Evolutionary conservation across 2,888 invertebrate species (phyloP).

Genomic region (Thera britannica): DNA sequence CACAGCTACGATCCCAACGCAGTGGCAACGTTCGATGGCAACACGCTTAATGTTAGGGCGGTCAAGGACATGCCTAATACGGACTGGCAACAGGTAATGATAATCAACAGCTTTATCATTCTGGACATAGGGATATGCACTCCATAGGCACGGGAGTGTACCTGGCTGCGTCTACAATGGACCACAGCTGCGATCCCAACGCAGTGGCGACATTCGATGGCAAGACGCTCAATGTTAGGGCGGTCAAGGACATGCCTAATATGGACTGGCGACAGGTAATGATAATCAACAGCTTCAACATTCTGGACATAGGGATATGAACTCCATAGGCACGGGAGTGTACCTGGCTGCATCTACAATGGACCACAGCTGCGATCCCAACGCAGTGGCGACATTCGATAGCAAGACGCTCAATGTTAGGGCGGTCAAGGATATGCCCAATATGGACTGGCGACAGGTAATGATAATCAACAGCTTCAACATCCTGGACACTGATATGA

Average conservation of each 20-base stretch:
- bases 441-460: conserved; percentile 89
- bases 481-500: conserved; percentile 93
- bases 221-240: conserved; percentile 89
- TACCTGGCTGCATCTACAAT: conserved; percentile 94
- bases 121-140: conserved; percentile 88
- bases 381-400: conserved; percentile 93
- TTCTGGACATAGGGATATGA: conserved; percentile 87
- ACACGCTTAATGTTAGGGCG: conserved; percentile 89
- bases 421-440: conserved; percentile 88
- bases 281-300: neutral
- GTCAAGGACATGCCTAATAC: conserved; percentile 88
- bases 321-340: conserved; percentile 93
- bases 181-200: conserved; percentile 96
- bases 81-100: conserved; percentile 87
- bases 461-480: conserved; percentile 96
- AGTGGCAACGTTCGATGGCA: conserved; percentile 93
- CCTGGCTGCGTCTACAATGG: conserved; percentile 92
- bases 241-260: conserved; percentile 87
- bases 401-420: conserved; percentile 91
- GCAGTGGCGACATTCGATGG: conserved; percentile 95
- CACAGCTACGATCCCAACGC: conserved; percentile 96
- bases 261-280: conserved; percentile 89
- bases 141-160: conserved; percentile 95
- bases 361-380: conserved; percentile 96
- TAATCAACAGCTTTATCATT: neutral